These are phyloP conservation scores for Temnothorax rugatulus DNA, from an alignment of 2,888 invertebrate genomes.

Conservation along the genomic window DNA sequence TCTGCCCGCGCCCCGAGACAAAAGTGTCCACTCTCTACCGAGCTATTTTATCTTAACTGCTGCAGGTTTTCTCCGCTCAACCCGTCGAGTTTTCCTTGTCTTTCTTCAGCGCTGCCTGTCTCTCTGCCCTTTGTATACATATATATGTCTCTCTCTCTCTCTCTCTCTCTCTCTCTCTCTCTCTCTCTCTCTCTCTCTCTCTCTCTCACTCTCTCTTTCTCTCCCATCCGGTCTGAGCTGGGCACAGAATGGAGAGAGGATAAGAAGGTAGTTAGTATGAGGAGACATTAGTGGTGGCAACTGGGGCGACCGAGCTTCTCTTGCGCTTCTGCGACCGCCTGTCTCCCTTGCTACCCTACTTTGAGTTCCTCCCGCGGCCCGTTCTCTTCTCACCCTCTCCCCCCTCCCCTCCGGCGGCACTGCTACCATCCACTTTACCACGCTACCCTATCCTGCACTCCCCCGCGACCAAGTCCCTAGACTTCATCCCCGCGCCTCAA, in stretches of 20 bases:
- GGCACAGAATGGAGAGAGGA: constrained; percentile 68
- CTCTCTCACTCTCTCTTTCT: background rate
- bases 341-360: constrained; percentile 60
- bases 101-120: constrained; percentile 15
- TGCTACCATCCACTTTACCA: constrained; percentile 48
- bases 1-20: constrained; percentile 66
- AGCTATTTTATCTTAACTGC: constrained; percentile 80
- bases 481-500: constrained; percentile 66
- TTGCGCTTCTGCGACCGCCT: constrained; percentile 60
- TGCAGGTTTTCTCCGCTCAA: constrained; percentile 75
- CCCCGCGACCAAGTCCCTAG: constrained; percentile 49
- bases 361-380: constrained; percentile 57
- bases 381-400: constrained; percentile 19
- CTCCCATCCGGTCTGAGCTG: constrained; percentile 52
- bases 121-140: constrained; percentile 1
- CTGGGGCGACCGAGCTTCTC: constrained; percentile 76
- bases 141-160: background rate
- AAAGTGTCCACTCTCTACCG: constrained; percentile 74
- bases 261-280: constrained; percentile 82
- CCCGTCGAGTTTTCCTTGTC: constrained; percentile 54
- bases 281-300: constrained; percentile 81
- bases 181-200: too few relatives aligned
- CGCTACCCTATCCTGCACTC: constrained; percentile 49
- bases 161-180: background rate
- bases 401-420: background rate